Evolutionary conservation across 2,113 vertebrate genomes (phyloP).

Genomic region (Anser cygnoides): DNA sequence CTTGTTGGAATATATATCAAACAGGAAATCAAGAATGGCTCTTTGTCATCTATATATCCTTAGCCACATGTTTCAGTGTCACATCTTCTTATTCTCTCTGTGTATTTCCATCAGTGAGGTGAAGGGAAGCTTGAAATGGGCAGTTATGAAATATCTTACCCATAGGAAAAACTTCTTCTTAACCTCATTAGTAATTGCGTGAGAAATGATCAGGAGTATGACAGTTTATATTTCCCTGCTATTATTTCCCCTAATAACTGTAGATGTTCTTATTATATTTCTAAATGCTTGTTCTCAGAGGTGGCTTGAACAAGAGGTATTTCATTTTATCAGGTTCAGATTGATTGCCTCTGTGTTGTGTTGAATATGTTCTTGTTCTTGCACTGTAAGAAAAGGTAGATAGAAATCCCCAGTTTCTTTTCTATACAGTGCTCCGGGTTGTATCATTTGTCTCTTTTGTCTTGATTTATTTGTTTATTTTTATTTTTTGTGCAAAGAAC

Average conservation of each 20-base stretch:
- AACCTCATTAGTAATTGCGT: conserved; percentile 13
- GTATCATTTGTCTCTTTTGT: neutral
- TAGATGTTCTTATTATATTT: neutral
- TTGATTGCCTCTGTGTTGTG: neutral
- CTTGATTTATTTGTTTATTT: neutral
- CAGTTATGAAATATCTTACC: neutral
- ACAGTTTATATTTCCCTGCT: conserved; percentile 13
- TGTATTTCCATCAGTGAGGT: neutral
- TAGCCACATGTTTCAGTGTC: neutral
- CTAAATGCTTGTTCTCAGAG: conserved; percentile 24
- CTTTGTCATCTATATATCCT: neutral
- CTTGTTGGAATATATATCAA: neutral
- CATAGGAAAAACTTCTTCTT: neutral
- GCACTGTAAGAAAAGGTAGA: neutral
- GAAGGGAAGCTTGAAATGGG: neutral
- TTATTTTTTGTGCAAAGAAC: neutral
- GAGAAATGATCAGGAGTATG: neutral
- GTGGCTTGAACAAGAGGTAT: neutral
- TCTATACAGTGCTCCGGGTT: neutral
- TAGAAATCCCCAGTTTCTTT: neutral
- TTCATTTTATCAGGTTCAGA: neutral
- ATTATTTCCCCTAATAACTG: conserved; percentile 24
- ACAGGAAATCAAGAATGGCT: neutral
- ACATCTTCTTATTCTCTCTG: neutral
- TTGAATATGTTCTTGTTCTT: neutral